Base-by-base conservation (phyloP, 2,888 invertebrate species). In the Nemurella pictetii region DNA sequence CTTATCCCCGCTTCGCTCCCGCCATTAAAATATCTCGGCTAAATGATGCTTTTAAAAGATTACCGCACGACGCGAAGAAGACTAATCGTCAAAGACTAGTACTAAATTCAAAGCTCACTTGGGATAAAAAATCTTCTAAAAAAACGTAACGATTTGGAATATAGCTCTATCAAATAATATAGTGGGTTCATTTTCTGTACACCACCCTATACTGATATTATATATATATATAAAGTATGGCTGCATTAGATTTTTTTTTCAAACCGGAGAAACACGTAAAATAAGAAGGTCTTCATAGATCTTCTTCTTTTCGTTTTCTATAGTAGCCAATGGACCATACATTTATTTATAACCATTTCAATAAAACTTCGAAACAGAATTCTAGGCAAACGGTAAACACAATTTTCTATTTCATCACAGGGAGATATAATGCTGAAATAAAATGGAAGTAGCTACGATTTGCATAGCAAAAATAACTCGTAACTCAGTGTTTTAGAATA, bases 11-110 rank as follows among this genome's bases (percentile, higher is more conserved):
- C 55, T 12, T 20, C 27, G 75, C 26, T 28, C 9, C 27, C 75
- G 75, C 75, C 75, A 75, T 75, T 75, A 75, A 75, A 75, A 75
- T 28, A 75, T 75, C 75, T 28, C 26, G 75, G 26, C 27, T 26
- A 75, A 75, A 26, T 28, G 28, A 26, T 75, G 75, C 75, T 75
- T 75, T 75, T 75, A 75, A 75, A 75, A 75, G 75, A 75, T 75
- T 75, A 75, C 27, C 75, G 26, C 27, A 26, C 27, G 7, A 75
- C 0, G 27, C 28, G 5, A 26, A 25, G 20, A 27, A 75, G 28
- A 26, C 75, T 75, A 75, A 75, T 75, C 75, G 75, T n/a, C 27
- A 25, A 75, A 75, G 75, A 75, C 75, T 75, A 9, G 75, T 26
- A 75, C 75, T 75, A 75, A 75, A 28, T 3, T 15, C 75, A 26